Evolutionary conservation across 35 echinoderm and acorn worm species (phyloP).

Genomic region (Ophioderma brevispina): DNA sequence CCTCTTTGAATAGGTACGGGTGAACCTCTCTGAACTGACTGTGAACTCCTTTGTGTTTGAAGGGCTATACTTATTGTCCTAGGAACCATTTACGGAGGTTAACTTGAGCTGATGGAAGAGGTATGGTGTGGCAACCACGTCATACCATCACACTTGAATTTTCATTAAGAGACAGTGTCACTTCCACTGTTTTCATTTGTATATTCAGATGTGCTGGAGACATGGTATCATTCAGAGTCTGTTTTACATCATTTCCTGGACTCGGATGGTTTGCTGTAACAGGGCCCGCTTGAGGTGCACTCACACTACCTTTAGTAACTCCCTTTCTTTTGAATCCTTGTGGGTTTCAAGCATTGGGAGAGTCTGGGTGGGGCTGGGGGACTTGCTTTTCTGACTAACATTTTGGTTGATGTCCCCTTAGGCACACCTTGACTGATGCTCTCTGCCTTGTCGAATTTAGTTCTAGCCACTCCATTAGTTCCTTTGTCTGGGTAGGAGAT

Average conservation of each 20-base stretch:
- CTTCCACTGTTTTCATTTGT: conserved; percentile 87
- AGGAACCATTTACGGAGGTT: neutral
- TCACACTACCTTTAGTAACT: neutral
- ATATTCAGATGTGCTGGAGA: conserved; percentile 1
- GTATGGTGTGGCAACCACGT: conserved; percentile 66
- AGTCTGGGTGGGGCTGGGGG: neutral
- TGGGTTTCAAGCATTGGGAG: conserved; percentile 25
- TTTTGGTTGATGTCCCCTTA: conserved; percentile 2
- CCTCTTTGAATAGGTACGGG: neutral
- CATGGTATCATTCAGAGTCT: neutral
- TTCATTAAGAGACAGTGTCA: conserved; percentile 96
- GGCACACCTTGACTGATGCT: neutral
- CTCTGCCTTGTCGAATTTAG: neutral
- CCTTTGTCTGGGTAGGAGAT: neutral
- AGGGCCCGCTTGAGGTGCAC: conserved; percentile 34
- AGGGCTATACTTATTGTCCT: neutral
- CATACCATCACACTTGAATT: conserved; percentile 94
- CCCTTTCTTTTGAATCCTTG: conserved; percentile 66
- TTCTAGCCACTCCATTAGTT: conserved; percentile 12
- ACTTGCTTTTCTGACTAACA: neutral
- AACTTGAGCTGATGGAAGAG: neutral
- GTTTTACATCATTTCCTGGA: neutral
- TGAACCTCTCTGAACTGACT: neutral
- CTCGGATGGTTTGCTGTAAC: neutral
- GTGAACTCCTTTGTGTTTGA: neutral